Conservation (phyloP, 1,140 invertebrate species). For the Drosophila burlai region DNA sequence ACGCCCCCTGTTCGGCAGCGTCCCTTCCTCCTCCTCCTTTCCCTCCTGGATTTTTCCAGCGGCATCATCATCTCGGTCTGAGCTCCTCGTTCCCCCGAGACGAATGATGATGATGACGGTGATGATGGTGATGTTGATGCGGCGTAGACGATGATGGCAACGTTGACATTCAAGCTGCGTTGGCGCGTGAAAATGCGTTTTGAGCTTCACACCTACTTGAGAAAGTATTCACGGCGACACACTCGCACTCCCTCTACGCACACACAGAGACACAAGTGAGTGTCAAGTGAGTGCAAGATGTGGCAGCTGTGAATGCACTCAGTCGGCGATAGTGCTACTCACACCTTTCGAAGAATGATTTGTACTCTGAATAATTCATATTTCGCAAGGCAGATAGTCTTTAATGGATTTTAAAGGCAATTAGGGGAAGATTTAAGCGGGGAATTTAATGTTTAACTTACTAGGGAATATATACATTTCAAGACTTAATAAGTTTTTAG, state of each 20-base stretch:
- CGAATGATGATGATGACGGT: conserved; percentile 4
- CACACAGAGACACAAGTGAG: conserved; percentile 25
- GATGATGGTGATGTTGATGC: conserved; percentile 23
- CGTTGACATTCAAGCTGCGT: conserved; percentile 76
- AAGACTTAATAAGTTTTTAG: background rate
- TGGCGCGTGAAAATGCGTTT: conserved; percentile 82
- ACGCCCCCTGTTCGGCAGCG: conserved; percentile 29
- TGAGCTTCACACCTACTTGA: conserved; percentile 78
- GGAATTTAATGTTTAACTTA: background rate
- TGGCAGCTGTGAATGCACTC: conserved; percentile 38
- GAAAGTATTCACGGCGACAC: conserved; percentile 37
- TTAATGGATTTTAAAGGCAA: background rate
- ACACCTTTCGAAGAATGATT: background rate
- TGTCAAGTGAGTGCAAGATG: conserved; percentile 45
- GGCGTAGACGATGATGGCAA: conserved; percentile 18
- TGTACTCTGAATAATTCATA: conserved; percentile 16
- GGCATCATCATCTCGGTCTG: conserved; percentile 19
- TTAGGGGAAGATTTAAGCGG: background rate
- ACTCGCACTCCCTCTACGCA: conserved; percentile 11
- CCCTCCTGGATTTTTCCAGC: conserved; percentile 16
- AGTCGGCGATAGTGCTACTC: conserved; percentile 18
- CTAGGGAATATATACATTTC: background rate
- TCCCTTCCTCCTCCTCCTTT: background rate
- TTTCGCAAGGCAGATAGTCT: background rate
- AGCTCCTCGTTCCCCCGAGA: conserved; percentile 23